phyloP scores from a whole-genome alignment of 2,797 vertebrate genomes.

The Esox masquinongy region DNA sequence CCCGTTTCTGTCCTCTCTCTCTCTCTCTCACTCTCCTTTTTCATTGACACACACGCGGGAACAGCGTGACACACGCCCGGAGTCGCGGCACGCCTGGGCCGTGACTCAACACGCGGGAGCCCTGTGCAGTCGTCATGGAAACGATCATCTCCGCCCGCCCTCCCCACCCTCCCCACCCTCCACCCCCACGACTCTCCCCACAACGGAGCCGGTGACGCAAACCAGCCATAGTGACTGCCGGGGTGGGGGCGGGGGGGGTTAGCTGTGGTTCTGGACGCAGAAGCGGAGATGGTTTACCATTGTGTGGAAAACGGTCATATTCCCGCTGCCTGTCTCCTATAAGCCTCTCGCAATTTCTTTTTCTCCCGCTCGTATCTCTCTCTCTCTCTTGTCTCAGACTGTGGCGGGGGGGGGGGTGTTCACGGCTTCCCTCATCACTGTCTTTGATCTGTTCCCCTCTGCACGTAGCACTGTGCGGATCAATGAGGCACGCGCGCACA shows the following conservation, averaged over 20 bases:
- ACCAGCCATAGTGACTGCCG: conserved; percentile 29
- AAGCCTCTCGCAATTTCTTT: no score
- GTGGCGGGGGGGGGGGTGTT: conserved; percentile 23
- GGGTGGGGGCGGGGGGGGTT: background rate
- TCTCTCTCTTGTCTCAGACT: conserved; percentile 15
- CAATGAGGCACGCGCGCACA: conserved; percentile 64
- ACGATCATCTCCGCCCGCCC: conserved; percentile 43
- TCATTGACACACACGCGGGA: background rate
- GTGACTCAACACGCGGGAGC: conserved; percentile 55
- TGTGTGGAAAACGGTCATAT: background rate
- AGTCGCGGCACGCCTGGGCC: background rate
- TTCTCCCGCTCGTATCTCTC: conserved; percentile 1
- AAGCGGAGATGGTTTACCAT: background rate
- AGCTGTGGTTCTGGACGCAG: background rate
- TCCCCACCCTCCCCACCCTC: conserved; percentile 15
- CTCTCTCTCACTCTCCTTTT: background rate
- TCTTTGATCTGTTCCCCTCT: conserved; percentile 66
- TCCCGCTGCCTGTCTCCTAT: no score
- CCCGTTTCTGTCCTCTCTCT: background rate
- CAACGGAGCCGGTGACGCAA: conserved; percentile 63
- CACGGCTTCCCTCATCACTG: conserved; percentile 51
- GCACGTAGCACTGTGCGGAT: conserved; percentile 53
- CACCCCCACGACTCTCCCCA: conserved; percentile 58
- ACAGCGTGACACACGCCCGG: background rate
- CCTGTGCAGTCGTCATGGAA: conserved; percentile 72